These are phyloP conservation scores for Epinephelus moara DNA, from an alignment of 2,113 vertebrate species.

Conservation along the genomic window DNA sequence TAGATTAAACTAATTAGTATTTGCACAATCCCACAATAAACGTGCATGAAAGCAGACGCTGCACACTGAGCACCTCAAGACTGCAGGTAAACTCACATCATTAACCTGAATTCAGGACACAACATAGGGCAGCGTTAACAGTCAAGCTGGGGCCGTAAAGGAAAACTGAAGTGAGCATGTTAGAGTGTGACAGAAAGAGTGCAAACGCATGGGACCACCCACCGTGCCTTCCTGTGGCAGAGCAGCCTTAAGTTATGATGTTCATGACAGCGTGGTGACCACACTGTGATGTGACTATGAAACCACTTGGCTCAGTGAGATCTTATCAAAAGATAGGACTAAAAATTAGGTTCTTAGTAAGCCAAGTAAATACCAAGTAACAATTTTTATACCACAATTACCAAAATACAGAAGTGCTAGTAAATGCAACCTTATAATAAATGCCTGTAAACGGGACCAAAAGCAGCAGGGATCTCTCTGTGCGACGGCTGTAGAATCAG, in stretches of 20 bases:
- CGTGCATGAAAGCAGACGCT: neutral
- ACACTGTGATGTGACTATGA: neutral
- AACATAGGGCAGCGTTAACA: neutral
- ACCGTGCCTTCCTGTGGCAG: slow-evolving; percentile 5
- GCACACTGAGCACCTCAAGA: neutral
- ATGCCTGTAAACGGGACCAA: neutral
- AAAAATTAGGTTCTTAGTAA: neutral
- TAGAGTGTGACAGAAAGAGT: slow-evolving; percentile 1
- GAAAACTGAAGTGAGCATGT: neutral
- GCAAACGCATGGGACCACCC: slow-evolving; percentile 34
- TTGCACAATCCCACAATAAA: neutral
- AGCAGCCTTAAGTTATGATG: neutral
- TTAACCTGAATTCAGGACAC: neutral
- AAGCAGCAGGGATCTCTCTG: neutral
- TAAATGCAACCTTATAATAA: neutral
- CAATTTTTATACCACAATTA: neutral
- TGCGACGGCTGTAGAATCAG: neutral
- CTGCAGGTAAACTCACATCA: neutral
- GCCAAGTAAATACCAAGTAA: neutral
- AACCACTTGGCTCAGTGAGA: neutral
- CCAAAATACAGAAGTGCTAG: neutral
- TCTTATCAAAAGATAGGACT: neutral
- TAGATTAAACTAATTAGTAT: slow-evolving; percentile 1
- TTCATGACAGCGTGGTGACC: slow-evolving; percentile 1
- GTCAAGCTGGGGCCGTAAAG: neutral